Base-by-base conservation (phyloP, 2,113 vertebrate species). In the Oryzias curvinotus region DNA sequence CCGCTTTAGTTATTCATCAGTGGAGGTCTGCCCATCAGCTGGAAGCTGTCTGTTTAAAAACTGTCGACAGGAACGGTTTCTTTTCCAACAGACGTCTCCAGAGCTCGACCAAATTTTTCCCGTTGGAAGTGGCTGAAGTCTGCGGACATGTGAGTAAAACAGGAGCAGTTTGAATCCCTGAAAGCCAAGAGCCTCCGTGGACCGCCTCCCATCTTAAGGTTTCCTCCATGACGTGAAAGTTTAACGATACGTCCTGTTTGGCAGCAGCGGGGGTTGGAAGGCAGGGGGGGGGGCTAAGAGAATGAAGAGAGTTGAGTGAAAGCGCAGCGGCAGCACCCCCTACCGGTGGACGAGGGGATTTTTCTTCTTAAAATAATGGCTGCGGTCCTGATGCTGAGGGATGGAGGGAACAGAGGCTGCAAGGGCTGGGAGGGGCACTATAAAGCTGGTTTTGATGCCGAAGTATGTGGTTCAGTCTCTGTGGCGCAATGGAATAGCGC, bases 401-500 rank as follows among this genome's bases (percentile, higher is more conserved):
- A 79, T 82, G 67, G 28, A 2, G 65, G 3, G 21, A 23, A 23
- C 68, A 74, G 87, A 85, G 85, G 83, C 77, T 65, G 25, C 56
- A 5, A 25, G 59, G 52, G 61, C 21, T 18, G 62, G 75, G 76
- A 82, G 81, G 80, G 69, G 84, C 57, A 55, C 83, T 82, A 81
- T 89, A 82, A 91, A 80, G 63, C 59, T 54, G 65, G 45, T 80
- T 73, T 82, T 81, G 73, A 74, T 65, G 16, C 14, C 7, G 16
- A 36, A 53, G 43, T 53, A 52, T 28, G 66, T 72, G 78, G 61
- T 81, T 75, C 64, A 51, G 92, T 92, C 83, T 90, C 97, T 98
- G 96, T 99, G 96, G 96, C 96, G 95, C 96, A 98, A 99, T 98
- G 97, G 96, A 98, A 96, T 96, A 99, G 96, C 95, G 96, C 96